Base-by-base conservation (phyloP, 2,888 invertebrate species). In the Serrognathus titanus region DNA sequence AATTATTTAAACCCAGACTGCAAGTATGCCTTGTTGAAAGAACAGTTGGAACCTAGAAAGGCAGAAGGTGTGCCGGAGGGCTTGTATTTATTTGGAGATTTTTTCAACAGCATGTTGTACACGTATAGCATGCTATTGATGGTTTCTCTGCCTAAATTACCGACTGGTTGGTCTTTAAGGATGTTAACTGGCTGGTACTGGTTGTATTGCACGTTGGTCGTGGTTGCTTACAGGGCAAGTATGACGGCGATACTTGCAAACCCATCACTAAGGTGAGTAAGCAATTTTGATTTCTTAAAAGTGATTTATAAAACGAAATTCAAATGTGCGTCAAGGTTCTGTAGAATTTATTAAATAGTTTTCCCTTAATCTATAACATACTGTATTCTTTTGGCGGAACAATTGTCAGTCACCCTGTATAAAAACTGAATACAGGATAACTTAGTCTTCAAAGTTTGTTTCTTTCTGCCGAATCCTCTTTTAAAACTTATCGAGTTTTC, bases 161-260 rank as follows among this genome's bases (percentile, higher is more conserved):
- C 92, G 0, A 81, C 82, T 11, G 89, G 88, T 11, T 92, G 92
- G 92, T 87, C 92, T 0, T 79, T 93, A 41, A 80, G 92, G 37
- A 79, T 92, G 31, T 79, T 93, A 10, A 91, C 92, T 1, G 92
- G 93, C 0, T 92, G 91, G 87, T 93, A 92, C 77, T 93, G 92
- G 92, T 74, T 92, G 1, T 94, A 92, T 71, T 90, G 90, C 69
- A 85, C 92, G 59, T 79, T 92, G 3, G 81, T 92, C 4, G 88
- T 89, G 0, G 90, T 91, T 0, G 84, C 89, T 0, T 94, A 94
- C 72, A 79, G 88, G 68, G 92, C 92, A 0, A 92, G 91, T 66
- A 87, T 93, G 84, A 92, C 92, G 0, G 92, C 92, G 0, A 90
- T 90, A 51, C 78, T 93, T 47, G 90, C 92, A 0, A 88, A 88